phyloP scores from a whole-genome alignment of 35 echinoderm and acorn worm species.

The Stichopus chloronotus region DNA sequence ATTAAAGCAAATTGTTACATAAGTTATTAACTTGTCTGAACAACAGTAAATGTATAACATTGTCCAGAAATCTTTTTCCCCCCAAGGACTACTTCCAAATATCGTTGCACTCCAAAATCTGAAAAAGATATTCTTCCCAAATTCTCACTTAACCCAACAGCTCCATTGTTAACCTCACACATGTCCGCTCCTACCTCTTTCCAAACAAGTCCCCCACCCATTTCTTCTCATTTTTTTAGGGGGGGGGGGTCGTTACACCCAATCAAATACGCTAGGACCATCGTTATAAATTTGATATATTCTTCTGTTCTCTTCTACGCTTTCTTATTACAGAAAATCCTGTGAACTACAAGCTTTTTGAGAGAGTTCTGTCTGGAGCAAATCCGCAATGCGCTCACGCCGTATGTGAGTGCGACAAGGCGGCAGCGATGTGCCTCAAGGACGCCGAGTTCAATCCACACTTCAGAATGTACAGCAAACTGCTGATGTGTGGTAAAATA shows the following conservation, averaged over 20 bases:
- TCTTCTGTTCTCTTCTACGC: background rate
- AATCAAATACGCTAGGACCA: too few relatives aligned
- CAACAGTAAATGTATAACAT: too few relatives aligned
- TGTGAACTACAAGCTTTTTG: background rate
- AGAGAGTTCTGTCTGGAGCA: slow-evolving; percentile 31
- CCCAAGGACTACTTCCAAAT: too few relatives aligned
- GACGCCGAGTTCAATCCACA: slow-evolving; percentile 38
- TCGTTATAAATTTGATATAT: too few relatives aligned
- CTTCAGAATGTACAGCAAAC: slow-evolving; percentile 49
- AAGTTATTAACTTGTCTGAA: too few relatives aligned
- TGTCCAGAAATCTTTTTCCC: too few relatives aligned
- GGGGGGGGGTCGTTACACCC: background rate
- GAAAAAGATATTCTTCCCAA: too few relatives aligned
- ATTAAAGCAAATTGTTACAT: too few relatives aligned
- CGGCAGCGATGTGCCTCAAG: slow-evolving; percentile 15
- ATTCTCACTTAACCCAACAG: background rate
- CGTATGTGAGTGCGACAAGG: slow-evolving; percentile 51
- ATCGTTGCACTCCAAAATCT: too few relatives aligned
- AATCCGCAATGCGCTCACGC: slow-evolving; percentile 38
- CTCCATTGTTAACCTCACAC: background rate
- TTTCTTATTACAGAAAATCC: slow-evolving; percentile 27
- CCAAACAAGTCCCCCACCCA: background rate
- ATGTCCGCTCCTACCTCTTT: background rate
- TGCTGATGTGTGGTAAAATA: slow-evolving; percentile 33
- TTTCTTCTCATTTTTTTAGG: background rate